A percentile compares a stretch with the other conserved stretches of the same genome.
These are phyloP conservation scores for Melipona bicolor DNA, from an alignment of 2,888 invertebrate genomes.

Conservation along the genomic window DNA sequence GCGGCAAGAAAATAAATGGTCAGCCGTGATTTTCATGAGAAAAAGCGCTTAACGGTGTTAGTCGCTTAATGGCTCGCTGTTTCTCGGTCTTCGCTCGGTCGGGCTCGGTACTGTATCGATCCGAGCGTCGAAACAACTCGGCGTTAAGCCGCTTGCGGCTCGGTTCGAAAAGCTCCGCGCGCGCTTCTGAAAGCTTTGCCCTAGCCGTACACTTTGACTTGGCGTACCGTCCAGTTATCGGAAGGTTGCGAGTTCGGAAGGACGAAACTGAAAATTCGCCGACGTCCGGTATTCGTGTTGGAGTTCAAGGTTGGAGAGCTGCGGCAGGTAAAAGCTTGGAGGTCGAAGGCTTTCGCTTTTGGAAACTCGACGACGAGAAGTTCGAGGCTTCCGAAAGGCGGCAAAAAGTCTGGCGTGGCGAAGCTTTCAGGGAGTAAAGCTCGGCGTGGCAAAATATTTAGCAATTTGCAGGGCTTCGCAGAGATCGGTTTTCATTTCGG, in stretches of 20 bases:
- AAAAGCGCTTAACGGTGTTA: constrained; percentile 46
- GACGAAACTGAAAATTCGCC: not conserved
- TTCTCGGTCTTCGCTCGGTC: constrained; percentile 38
- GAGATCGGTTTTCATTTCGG: not conserved
- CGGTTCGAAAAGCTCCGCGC: constrained; percentile 1
- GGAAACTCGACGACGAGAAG: not conserved
- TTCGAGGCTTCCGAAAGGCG: not conserved
- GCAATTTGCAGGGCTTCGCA: not conserved
- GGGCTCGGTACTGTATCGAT: constrained; percentile 9
- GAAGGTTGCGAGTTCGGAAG: not conserved
- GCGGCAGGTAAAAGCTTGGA: not conserved
- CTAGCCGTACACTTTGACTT: not conserved
- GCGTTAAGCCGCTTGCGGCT: constrained; percentile 29
- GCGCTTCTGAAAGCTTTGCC: constrained; percentile 1
- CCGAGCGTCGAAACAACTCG: constrained; percentile 20
- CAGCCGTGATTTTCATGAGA: constrained; percentile 52
- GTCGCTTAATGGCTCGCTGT: constrained; percentile 51
- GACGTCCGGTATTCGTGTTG: not conserved
- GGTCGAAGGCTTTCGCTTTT: not conserved
- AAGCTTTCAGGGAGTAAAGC: not conserved
- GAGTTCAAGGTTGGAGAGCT: constrained; percentile 8
- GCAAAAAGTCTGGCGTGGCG: not conserved
- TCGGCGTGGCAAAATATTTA: not conserved
- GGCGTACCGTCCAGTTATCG: not conserved
- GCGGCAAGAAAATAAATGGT: constrained; percentile 39